These are phyloP conservation scores for Atherix ibis DNA, from an alignment of 2,888 invertebrate genomes.

Conservation along the genomic window DNA sequence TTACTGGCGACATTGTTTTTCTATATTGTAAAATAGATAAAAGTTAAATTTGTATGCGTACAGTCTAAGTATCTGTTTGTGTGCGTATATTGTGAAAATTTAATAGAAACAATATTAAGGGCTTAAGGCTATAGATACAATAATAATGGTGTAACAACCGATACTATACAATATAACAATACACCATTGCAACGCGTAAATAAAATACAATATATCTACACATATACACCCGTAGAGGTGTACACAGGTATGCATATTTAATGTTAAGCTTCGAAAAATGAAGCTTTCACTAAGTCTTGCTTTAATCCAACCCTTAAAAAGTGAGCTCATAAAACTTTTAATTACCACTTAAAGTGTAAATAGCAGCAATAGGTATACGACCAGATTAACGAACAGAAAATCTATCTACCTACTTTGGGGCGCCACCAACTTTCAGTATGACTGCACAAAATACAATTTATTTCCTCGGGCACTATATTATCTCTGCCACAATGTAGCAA, in stretches of 20 bases:
- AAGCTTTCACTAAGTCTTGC: not conserved
- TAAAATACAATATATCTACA: no score
- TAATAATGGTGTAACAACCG: no score
- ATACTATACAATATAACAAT: no score
- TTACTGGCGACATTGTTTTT: no score
- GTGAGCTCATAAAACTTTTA: constrained; percentile 10
- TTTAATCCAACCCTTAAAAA: constrained; percentile 7
- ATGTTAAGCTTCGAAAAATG: not conserved
- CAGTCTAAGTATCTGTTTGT: no score
- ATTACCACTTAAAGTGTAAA: constrained; percentile 13
- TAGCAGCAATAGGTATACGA: constrained; percentile 6
- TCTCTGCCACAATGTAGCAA: constrained; percentile 13
- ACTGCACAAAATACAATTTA: constrained; percentile 10
- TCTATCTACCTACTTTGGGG: not conserved
- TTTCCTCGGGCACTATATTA: constrained; percentile 13
- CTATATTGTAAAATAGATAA: not conserved
- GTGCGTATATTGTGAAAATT: not conserved
- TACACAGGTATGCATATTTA: not conserved
- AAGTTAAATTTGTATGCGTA: no score
- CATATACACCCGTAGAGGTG: no score
- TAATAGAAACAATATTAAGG: not conserved
- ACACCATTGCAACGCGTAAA: no score
- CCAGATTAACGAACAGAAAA: not conserved
- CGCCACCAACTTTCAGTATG: not conserved
- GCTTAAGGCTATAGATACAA: no score